Evolutionary conservation across 2,797 vertebrate species (phyloP).

Genomic region (Malurus leucopterus): DNA sequence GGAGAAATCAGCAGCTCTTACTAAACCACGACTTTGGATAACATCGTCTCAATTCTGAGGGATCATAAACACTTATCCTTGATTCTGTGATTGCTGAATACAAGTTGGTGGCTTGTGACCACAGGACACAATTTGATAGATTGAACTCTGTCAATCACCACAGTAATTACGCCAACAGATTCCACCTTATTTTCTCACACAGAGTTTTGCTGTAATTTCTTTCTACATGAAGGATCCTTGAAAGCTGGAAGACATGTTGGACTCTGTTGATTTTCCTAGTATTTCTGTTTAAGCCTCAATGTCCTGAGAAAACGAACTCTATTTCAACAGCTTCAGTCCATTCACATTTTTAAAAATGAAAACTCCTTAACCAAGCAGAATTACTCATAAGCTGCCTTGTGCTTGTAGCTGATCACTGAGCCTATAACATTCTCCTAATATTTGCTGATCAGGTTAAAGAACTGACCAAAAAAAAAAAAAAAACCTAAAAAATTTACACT

Average conservation of each 20-base stretch:
- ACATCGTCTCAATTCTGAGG: not conserved
- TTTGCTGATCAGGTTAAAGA: conserved; percentile 33
- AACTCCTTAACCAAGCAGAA: conserved; percentile 12
- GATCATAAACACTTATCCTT: not conserved
- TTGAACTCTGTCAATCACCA: conserved; percentile 56
- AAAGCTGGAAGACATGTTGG: not conserved
- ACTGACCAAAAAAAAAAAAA: not conserved
- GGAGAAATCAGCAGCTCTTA: conserved; percentile 6
- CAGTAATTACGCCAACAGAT: conserved; percentile 35
- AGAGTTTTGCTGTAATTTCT: conserved; percentile 25
- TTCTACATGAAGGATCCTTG: not conserved
- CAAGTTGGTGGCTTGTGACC: conserved; percentile 33
- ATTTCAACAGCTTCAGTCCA: not conserved
- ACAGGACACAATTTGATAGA: conserved; percentile 54
- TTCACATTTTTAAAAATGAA: not conserved
- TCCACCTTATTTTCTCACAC: conserved; percentile 13
- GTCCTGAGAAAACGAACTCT: not conserved
- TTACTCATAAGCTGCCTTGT: not conserved
- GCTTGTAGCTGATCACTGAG: not conserved
- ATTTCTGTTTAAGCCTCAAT: conserved; percentile 27
- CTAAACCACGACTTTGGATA: not conserved
- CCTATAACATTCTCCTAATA: not conserved
- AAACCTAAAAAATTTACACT: not conserved
- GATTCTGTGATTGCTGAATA: conserved; percentile 6
- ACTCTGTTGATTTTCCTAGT: not conserved